These are phyloP conservation scores for Herminia tarsipennalis DNA, from an alignment of 2,888 invertebrate genomes.

Conservation along the genomic window DNA sequence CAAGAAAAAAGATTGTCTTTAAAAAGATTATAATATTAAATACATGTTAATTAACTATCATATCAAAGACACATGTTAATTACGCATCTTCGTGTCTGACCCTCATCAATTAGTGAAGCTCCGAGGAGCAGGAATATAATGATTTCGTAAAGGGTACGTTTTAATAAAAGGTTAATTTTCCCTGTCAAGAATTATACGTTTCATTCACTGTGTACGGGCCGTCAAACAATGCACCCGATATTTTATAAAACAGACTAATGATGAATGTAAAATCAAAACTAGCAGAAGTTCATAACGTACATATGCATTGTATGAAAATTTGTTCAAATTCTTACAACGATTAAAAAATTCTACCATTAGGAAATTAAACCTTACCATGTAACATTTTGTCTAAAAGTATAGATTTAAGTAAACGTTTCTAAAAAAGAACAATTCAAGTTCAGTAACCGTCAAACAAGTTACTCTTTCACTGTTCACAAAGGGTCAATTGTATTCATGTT, in stretches of 20 bases:
- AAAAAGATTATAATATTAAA: too few species aligned
- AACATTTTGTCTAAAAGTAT: not conserved
- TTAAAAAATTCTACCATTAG: not conserved
- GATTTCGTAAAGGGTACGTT: slow-evolving; percentile 31
- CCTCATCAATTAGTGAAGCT: slow-evolving; percentile 52
- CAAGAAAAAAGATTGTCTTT: too few species aligned
- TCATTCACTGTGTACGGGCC: slow-evolving; percentile 3
- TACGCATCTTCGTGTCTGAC: slow-evolving; percentile 40
- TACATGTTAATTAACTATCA: too few species aligned
- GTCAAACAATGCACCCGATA: not conserved
- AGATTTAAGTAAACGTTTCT: not conserved
- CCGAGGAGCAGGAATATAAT: slow-evolving; percentile 37
- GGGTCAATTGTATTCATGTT: slow-evolving; percentile 29
- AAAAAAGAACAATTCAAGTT: not conserved
- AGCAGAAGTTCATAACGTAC: not conserved
- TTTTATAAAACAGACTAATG: not conserved
- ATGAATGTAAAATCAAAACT: not conserved
- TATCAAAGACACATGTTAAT: slow-evolving; percentile 39
- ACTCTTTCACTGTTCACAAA: not conserved
- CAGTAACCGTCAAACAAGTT: not conserved
- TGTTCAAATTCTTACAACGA: too few species aligned
- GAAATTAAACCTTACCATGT: not conserved
- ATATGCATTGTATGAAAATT: too few species aligned
- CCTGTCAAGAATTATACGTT: slow-evolving; percentile 12
- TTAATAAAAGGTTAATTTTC: slow-evolving; percentile 27